phyloP scores from a whole-genome alignment of 2,113 vertebrate species.

The Thermophis baileyi region DNA sequence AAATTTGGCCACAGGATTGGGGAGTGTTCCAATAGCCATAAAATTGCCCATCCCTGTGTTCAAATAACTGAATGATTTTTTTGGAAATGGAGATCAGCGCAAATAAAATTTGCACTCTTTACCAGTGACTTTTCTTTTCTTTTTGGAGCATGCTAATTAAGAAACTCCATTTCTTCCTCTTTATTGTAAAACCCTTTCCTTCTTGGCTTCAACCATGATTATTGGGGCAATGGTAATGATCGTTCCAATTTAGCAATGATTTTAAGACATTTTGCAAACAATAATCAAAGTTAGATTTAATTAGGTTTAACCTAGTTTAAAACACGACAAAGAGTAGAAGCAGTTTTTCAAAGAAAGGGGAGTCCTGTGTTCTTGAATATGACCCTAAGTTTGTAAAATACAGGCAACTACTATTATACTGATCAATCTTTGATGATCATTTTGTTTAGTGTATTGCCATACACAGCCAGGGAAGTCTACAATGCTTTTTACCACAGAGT shows the following conservation, averaged over 20 bases:
- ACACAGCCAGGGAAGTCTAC: background rate
- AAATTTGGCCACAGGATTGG: background rate
- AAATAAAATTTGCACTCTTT: background rate
- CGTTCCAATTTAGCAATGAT: background rate
- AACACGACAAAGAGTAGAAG: background rate
- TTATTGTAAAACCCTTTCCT: background rate
- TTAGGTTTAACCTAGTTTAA: background rate
- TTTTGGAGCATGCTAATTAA: background rate
- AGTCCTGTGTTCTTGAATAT: background rate
- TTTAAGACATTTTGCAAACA: background rate
- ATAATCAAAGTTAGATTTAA: background rate
- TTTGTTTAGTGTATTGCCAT: background rate
- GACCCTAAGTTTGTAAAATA: background rate
- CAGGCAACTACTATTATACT: background rate
- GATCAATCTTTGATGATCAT: background rate
- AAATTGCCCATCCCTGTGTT: background rate
- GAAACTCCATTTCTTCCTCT: background rate
- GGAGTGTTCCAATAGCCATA: background rate
- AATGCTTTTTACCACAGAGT: background rate
- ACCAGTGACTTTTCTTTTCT: background rate
- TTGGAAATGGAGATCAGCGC: background rate
- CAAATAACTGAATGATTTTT: background rate
- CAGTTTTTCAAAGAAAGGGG: background rate
- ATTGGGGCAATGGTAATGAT: background rate
- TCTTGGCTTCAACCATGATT: background rate